Percentiles rank a stretch among this genome's conserved stretches.
These are phyloP conservation scores for Chlorospingus semifuscus DNA, from an alignment of 2,797 vertebrate genomes.

Conservation along the genomic window DNA sequence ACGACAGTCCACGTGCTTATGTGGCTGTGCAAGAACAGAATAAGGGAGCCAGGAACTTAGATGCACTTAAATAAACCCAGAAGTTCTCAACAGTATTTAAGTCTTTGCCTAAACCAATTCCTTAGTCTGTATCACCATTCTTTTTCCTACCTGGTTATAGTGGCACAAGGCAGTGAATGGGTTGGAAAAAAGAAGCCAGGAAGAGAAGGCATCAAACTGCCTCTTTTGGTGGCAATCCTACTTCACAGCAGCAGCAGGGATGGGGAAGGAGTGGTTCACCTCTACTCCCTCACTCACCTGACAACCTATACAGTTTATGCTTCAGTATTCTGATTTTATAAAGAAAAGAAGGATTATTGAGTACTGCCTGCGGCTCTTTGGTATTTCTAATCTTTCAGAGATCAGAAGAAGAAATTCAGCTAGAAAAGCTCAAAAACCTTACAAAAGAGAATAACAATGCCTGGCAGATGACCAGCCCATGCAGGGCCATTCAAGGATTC, in stretches of 20 bases:
- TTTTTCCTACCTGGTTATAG: background rate
- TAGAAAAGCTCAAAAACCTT: background rate
- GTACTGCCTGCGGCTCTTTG: background rate
- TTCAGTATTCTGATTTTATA: background rate
- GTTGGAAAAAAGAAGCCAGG: background rate
- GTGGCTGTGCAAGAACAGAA: background rate
- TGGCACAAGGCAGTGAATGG: background rate
- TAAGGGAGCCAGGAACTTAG: background rate
- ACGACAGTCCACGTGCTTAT: background rate
- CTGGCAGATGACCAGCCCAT: background rate
- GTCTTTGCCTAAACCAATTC: background rate
- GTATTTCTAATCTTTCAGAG: background rate
- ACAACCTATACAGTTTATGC: background rate
- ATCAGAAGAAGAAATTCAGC: background rate
- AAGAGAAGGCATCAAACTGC: background rate
- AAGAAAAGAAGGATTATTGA: background rate
- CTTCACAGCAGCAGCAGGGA: background rate
- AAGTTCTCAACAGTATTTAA: background rate
- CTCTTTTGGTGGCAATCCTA: background rate
- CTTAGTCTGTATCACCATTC: background rate
- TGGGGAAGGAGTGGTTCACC: background rate
- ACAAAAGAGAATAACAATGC: background rate
- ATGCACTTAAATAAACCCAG: background rate
- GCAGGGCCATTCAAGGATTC: background rate
- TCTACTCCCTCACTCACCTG: background rate